Evolutionary conservation across 1,140 invertebrate species (phyloP).

Genomic region (Microplitis demolitor): DNA sequence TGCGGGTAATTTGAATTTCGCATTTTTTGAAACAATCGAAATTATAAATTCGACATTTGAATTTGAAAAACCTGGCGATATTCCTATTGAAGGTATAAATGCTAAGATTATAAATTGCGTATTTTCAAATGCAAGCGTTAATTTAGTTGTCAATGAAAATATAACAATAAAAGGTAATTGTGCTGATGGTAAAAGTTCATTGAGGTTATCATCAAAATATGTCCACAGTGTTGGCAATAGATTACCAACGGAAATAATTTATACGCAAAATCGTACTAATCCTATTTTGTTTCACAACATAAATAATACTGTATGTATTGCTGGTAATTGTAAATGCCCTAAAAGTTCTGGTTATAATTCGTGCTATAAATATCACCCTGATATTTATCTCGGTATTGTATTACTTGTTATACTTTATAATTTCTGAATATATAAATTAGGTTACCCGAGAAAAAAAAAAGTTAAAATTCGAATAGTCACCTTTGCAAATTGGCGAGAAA

Average conservation of each 20-base stretch:
- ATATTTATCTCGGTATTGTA: constrained; percentile 23
- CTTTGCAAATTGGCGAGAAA: no score
- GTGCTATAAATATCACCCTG: constrained; percentile 20
- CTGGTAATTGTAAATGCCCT: constrained; percentile 45
- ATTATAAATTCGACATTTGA: constrained; percentile 41
- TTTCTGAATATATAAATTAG: not conserved
- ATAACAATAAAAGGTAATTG: constrained; percentile 38
- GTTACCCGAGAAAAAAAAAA: not conserved
- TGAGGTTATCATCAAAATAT: constrained; percentile 35
- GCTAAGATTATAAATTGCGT: constrained; percentile 32
- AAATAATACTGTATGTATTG: constrained; percentile 47
- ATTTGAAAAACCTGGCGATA: constrained; percentile 33
- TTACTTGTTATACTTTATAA: constrained; percentile 16
- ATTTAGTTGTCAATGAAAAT: constrained; percentile 28
- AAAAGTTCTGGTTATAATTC: constrained; percentile 33
- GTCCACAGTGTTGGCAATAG: constrained; percentile 39
- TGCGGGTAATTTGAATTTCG: constrained; percentile 34
- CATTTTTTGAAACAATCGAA: constrained; percentile 34
- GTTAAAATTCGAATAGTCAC: no score
- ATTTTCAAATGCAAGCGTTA: constrained; percentile 42
- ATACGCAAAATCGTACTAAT: constrained; percentile 25
- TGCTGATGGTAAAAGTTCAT: constrained; percentile 43
- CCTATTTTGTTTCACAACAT: constrained; percentile 10
- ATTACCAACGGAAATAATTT: constrained; percentile 44
- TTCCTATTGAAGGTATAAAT: constrained; percentile 34